Conservation (phyloP, 2,888 invertebrate species). For the Tetheella fluctuosa region DNA sequence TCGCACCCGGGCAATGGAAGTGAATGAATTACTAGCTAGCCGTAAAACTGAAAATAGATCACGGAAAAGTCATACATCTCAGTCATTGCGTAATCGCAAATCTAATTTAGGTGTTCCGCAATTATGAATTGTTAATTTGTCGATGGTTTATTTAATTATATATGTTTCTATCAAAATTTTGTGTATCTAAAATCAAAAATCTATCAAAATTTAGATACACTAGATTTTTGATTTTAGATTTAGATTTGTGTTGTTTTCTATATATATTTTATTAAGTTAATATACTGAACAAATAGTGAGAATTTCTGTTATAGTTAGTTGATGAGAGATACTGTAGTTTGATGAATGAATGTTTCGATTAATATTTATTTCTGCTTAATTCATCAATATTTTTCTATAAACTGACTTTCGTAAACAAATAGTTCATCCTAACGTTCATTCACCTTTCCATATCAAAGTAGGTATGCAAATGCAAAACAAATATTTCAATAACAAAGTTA, state of each 20-base stretch:
- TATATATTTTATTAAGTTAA: too few relatives aligned
- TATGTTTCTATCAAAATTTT: too few relatives aligned
- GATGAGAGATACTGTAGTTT: too few relatives aligned
- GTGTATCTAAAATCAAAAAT: too few relatives aligned
- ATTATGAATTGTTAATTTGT: neutral
- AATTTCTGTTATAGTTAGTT: too few relatives aligned
- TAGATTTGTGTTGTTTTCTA: too few relatives aligned
- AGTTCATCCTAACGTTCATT: neutral
- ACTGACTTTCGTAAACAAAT: neutral
- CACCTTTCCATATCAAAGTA: constrained; percentile 3
- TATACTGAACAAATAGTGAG: too few relatives aligned
- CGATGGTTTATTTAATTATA: neutral
- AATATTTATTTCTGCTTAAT: neutral
- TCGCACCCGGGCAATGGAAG: neutral
- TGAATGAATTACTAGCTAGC: neutral
- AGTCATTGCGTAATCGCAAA: neutral
- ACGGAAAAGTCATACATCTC: constrained; percentile 13
- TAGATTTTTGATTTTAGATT: too few relatives aligned
- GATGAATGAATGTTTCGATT: too few relatives aligned
- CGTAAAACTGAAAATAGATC: constrained; percentile 4
- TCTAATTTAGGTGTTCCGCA: neutral
- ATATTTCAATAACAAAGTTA: neutral
- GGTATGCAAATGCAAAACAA: neutral
- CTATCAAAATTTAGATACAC: too few relatives aligned
- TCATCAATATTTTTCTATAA: neutral